Evolutionary conservation across 2,797 vertebrate species (phyloP), one percentile per base, ranked within the genome.

Genomic region (Rhinogobio ventralis): DNA sequence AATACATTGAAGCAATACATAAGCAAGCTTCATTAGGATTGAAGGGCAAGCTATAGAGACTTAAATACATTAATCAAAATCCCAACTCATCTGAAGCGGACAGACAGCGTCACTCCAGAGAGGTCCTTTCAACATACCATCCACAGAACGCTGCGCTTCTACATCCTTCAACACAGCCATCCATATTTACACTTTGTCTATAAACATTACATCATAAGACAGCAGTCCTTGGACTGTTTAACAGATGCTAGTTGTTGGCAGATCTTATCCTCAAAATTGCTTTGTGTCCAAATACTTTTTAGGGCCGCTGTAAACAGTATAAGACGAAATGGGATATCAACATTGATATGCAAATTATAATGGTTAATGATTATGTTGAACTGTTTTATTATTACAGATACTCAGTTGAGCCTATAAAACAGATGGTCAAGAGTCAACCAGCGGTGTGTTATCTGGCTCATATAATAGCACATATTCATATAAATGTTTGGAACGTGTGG

Each of bases 91-190:
- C 79, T 87, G 86, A 89, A 83, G 83, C 36, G 45, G 30, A 23
- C 67, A 79, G 83, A 57, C 68, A 62, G 77, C 62, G 1, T 14
- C 23, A 74, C 42, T 81, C 72, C 25, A 0, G 81, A 90, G 85
- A 88, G 10, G 86, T 77, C 17, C 76, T 86, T 79, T 86, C 76
- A 86, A 57, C 74, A 11, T 51, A 51, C 39, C 46, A 11, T 88
- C 90, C 88, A 74, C 66, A 71, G 87, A 84, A 82, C 76, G 46
- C 66, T 84, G 57, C 86, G 68, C 84, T 79, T 49, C 83, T 85
- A 72, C 46, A 76, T 88, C 85, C 75, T 72, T 74, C 64, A 75
- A 23, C 72, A 81, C 78, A 78, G 82, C 79, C 79, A 57, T 84
- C 81, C 64, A 79, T 69, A 51, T 42, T 60, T 60, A 84, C 49